Evolutionary conservation across 2,797 vertebrate species (phyloP), one percentile per base, ranked within the genome.

Genomic region (Galaxias olidus): DNA sequence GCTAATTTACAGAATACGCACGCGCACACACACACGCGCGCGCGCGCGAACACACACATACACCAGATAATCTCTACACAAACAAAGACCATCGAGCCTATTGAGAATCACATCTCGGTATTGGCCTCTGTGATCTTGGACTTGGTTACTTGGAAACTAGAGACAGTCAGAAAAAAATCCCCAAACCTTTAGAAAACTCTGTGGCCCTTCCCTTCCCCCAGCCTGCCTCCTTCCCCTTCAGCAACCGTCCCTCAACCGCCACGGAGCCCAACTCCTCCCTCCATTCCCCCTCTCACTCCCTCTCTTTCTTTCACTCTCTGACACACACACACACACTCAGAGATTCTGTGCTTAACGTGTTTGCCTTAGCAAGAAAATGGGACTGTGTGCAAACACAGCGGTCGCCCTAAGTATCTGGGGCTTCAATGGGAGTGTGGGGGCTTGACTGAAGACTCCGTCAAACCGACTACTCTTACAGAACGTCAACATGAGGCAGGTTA

Each of bases 81-180:
- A 49, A 50, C 51, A 30, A 48, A 48, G 43, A 45, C 61, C 30
- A 60, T 14, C 46, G 58, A 51, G 67, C 46, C 71, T 71, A 73
- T 65, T 50, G 11, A 63, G 63, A 78, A 72, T 68, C 63, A 55
- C 20, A 15, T 71, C 75, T 68, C 77, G 67, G 57, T 63, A 77
- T 78, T 72, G 78, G 77, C 82, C 85, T 82, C 49, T 72, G 77
- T 80, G 20, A 72, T 86, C 80, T 82, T 83, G 61, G 67, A 68
- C 63, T 30, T 30, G 78, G 87, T 90, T 88, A 88, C 87, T 88
- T 86, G 79, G 88, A 77, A 85, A 90, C 87, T 71, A 70, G 65
- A 72, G 76, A 75, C 73, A 66, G 69, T 63, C 59, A 68, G 48
- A 58, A 15, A 53, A 67, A 72, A 71, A 65, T 61, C 65, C n/a